Evolutionary conservation across 2,797 vertebrate genomes (phyloP).

Genomic region (Lindbergichthys nudifrons): DNA sequence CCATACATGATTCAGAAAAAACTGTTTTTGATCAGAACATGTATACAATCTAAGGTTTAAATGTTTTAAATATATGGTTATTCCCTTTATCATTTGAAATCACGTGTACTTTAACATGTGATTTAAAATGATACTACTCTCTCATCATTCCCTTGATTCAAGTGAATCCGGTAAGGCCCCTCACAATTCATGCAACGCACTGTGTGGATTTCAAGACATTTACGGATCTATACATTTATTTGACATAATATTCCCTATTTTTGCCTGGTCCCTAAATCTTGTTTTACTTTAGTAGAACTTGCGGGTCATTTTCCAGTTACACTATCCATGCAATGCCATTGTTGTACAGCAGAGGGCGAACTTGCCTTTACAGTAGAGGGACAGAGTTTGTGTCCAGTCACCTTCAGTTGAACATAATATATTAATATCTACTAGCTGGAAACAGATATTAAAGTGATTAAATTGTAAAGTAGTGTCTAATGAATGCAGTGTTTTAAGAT

Average conservation of each 20-base stretch:
- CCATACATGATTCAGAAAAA: no score
- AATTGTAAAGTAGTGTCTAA: not conserved
- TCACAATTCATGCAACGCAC: not conserved
- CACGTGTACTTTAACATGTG: not conserved
- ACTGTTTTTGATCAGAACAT: no score
- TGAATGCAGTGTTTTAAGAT: not conserved
- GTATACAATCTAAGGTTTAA: no score
- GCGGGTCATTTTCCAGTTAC: not conserved
- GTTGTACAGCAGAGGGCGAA: slow-evolving; percentile 45
- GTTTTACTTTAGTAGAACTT: not conserved
- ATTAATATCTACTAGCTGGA: not conserved
- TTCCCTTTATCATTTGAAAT: no score
- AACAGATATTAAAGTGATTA: not conserved
- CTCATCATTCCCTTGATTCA: not conserved
- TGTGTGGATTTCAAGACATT: not conserved
- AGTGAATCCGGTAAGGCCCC: slow-evolving; percentile 3
- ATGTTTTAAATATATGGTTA: no score
- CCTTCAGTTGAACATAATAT: not conserved
- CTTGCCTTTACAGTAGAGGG: slow-evolving; percentile 23
- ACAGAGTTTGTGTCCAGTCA: not conserved
- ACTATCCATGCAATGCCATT: not conserved
- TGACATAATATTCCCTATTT: not conserved
- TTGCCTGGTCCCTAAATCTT: not conserved
- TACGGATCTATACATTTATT: not conserved
- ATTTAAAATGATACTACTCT: no score